phyloP scores from a whole-genome alignment of 23 tunicate genomes.

The Halocynthia aurantium region DNA sequence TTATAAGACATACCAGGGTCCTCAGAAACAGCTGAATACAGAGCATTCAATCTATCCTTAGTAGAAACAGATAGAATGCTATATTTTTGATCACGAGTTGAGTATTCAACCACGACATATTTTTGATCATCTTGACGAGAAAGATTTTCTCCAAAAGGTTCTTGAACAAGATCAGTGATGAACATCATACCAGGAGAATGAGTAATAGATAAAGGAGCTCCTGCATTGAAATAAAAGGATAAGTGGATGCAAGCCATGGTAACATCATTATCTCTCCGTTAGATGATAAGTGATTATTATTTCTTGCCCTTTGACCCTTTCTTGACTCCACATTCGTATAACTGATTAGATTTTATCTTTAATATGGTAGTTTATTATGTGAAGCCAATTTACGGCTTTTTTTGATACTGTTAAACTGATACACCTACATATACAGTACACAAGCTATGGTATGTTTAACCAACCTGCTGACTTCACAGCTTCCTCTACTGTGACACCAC shows the following conservation, averaged over 20 bases:
- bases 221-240: background rate
- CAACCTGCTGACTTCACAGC: conserved; percentile 40
- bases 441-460: background rate
- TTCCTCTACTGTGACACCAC: conserved; percentile 67
- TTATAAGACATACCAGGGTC: conserved; percentile 13
- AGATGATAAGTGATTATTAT: too few species aligned
- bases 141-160: background rate
- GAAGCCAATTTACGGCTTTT: background rate
- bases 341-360: background rate
- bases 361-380: background rate
- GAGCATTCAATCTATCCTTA: background rate
- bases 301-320: too few species aligned
- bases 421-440: too few species aligned
- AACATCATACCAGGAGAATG: conserved; percentile 79
- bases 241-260: background rate
- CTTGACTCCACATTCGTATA: too few species aligned
- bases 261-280: too few species aligned
- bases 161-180: conserved; percentile 47
- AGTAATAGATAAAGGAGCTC: conserved; percentile 45
- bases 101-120: conserved; percentile 4
- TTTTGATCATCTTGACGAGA: background rate
- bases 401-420: too few species aligned
- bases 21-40: background rate
- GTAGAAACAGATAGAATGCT: conserved; percentile 12
- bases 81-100: conserved; percentile 3